Conservation (phyloP, 2,113 vertebrate genomes). For the Lophotis ruficrista region DNA sequence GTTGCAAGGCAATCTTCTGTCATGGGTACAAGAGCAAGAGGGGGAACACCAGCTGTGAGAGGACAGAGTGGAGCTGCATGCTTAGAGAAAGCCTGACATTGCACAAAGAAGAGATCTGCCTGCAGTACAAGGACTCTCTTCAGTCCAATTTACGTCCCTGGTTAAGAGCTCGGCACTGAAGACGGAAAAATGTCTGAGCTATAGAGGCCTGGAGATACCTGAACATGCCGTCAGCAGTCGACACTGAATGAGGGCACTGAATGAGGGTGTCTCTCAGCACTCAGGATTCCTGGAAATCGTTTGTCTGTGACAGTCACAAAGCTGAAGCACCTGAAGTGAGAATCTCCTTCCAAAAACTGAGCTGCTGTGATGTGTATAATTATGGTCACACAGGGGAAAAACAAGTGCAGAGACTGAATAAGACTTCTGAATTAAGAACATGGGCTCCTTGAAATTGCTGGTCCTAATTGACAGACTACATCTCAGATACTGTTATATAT, state of each 20-base stretch:
- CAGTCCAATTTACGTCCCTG: not conserved
- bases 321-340: not conserved
- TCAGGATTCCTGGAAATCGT: not conserved
- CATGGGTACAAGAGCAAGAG: not conserved
- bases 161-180: not conserved
- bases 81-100: not conserved
- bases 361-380: not conserved
- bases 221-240: not conserved
- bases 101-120: not conserved
- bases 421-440: not conserved
- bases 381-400: not conserved
- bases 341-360: not conserved
- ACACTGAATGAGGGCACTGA: not conserved
- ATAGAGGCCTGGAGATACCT: not conserved
- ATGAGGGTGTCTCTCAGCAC: not conserved
- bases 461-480: not conserved
- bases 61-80: not conserved
- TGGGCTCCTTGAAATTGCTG: not conserved
- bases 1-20: not conserved
- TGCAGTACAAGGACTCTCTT: not conserved
- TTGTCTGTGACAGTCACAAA: not conserved
- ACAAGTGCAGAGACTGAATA: accelerated
- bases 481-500: not conserved
- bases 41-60: not conserved
- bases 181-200: not conserved